Percentiles rank a stretch among this genome's conserved stretches.
Evolutionary conservation across 23 tunicate genomes (phyloP).

Genomic region (Diplosoma virens): DNA sequence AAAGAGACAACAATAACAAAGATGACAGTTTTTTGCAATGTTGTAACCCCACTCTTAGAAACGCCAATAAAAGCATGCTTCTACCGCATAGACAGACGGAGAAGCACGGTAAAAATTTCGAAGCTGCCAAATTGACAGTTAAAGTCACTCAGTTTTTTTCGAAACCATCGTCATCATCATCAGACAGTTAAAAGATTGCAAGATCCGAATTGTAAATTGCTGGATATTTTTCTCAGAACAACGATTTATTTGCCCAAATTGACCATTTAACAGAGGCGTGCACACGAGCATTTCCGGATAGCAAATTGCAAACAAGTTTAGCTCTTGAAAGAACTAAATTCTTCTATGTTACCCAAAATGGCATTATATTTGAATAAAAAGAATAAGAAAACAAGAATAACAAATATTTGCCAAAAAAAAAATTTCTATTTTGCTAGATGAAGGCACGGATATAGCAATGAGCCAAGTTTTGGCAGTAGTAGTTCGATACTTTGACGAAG

Average conservation of each 20-base stretch:
- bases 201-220: conserved; percentile 16
- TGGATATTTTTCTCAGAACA: conserved; percentile 15
- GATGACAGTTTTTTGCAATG: too few relatives aligned
- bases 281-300: conserved; percentile 18
- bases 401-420: not conserved
- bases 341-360: conserved; percentile 9
- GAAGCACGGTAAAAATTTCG: too few relatives aligned
- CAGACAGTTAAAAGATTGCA: too few relatives aligned
- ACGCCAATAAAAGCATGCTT: too few relatives aligned
- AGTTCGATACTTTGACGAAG: conserved; percentile 15
- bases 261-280: not conserved
- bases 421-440: conserved; percentile 22
- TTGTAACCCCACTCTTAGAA: too few relatives aligned
- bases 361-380: too few relatives aligned
- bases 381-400: too few relatives aligned
- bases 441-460: conserved; percentile 5
- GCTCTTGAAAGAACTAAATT: conserved; percentile 1
- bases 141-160: too few relatives aligned
- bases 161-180: too few relatives aligned
- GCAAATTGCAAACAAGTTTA: conserved; percentile 15
- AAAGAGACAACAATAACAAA: too few relatives aligned
- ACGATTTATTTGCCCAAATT: conserved; percentile 7
- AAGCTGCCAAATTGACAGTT: too few relatives aligned
- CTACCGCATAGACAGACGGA: too few relatives aligned
- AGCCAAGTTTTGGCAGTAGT: conserved; percentile 23